Base-by-base conservation (phyloP, 2,113 vertebrate genomes). In the Pholis gunnellus region DNA sequence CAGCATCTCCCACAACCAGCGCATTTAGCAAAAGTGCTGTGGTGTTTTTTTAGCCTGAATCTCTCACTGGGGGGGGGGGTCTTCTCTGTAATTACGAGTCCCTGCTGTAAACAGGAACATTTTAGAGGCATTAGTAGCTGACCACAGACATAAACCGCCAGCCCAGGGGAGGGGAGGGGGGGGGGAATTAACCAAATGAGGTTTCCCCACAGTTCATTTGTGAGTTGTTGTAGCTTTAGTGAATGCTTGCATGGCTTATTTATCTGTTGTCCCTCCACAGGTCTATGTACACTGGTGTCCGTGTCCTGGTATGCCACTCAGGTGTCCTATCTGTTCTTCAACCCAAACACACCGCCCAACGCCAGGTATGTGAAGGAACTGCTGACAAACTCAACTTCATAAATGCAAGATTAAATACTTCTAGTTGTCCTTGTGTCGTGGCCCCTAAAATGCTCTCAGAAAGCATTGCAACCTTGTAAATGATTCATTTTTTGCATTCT, bases 301-400 rank as follows among this genome's bases (percentile, higher is more conserved):
- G 97, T 99, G 83, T 99, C 98, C 0, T 96, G 97, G 96, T 99
- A 99, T 0, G 98, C 98, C 20, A 96, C 97, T 0, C 97, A 96
- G 75, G 97, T 99, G 87, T 97, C 97, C 70, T 92, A 96, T 48
- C 97, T 98, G 90, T 99, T 99, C 94, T 99, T 99, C 94, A 97
- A 96, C 42, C 96, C 97, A 14, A 97, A 95, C 75, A 96, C 96
- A n/a, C 98, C 98, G 6, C 81, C 95, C 80, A 99, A 99, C 0
- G 97, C 98, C 86, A 97, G 96, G 98, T 99, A 92, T 92, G 93
- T 65, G 34, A 40, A 38, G n/a, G 11, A 38, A 22, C 61, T n/a
- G 17, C 36, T 3, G 8, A 64, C 18, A 27, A 78, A 17, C 6
- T 31, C 22, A 40, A n/a, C 3, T 50, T 29, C 17, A 61, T n/a